These are phyloP conservation scores for Leptodactylus fallax DNA, from an alignment of 2,797 vertebrate species.

Conservation along the genomic window DNA sequence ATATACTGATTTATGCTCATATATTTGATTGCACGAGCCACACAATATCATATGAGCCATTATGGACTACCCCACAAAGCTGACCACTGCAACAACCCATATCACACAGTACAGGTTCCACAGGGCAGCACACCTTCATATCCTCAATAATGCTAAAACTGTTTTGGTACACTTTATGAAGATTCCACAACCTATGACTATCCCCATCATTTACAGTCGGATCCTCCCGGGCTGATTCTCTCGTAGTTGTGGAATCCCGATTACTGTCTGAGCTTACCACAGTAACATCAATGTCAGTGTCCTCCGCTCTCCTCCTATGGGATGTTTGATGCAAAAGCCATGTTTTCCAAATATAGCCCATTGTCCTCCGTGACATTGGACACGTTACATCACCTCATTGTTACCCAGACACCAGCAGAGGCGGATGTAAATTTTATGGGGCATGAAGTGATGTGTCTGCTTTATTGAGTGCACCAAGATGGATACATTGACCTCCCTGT, in stretches of 20 bases:
- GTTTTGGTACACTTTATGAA: not conserved
- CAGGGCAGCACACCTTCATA: too few species aligned
- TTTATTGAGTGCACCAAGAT: constrained; percentile 23
- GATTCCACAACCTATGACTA: not conserved
- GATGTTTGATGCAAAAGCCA: constrained; percentile 33
- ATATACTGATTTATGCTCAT: too few species aligned
- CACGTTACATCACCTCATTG: not conserved
- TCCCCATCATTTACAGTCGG: not conserved
- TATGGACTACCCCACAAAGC: not conserved
- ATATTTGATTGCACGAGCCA: too few species aligned
- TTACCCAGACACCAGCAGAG: not conserved
- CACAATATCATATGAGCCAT: not conserved
- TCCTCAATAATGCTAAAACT: too few species aligned
- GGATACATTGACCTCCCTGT: not conserved
- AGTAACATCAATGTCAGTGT: not conserved
- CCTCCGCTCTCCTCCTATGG: not conserved
- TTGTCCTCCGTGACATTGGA: constrained; percentile 30
- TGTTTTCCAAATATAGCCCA: constrained; percentile 26
- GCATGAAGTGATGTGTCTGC: constrained; percentile 24
- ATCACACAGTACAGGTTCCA: too few species aligned
- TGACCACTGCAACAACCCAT: not conserved
- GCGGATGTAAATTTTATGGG: constrained; percentile 21
- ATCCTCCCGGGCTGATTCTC: too few species aligned
- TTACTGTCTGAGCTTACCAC: not conserved
- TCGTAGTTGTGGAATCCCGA: not conserved